Evolutionary conservation across 2,797 vertebrate species (phyloP).

Genomic region (Kryptolebias ocellatus): DNA sequence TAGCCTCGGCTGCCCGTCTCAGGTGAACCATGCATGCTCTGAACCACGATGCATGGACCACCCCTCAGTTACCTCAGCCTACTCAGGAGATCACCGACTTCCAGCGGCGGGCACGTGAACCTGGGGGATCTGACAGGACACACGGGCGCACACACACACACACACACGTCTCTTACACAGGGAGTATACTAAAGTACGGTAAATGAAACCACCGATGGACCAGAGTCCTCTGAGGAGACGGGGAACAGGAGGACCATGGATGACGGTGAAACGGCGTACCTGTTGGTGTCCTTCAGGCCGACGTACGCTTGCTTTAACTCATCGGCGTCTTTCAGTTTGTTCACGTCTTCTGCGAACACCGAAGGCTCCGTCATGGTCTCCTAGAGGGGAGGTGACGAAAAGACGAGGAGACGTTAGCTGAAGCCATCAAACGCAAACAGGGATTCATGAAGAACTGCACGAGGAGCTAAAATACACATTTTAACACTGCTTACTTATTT

Average conservation of each 20-base stretch:
- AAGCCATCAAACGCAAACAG: neutral
- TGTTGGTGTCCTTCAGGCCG: slow-evolving; percentile 97
- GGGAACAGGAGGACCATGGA: neutral
- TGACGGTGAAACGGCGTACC: slow-evolving; percentile 76
- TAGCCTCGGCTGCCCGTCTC: slow-evolving; percentile 13
- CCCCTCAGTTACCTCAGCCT: slow-evolving; percentile 83
- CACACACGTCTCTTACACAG: slow-evolving; percentile 22
- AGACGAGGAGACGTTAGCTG: neutral
- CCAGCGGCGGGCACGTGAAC: slow-evolving; percentile 77
- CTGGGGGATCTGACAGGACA: slow-evolving; percentile 83
- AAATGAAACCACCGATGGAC: neutral
- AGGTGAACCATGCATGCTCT: slow-evolving; percentile 70
- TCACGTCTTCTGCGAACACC: slow-evolving; percentile 90
- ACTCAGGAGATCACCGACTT: slow-evolving; percentile 82
- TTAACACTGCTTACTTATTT: no score
- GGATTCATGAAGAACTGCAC: neutral
- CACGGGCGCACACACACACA: slow-evolving; percentile 70
- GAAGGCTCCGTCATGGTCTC: slow-evolving; percentile 96
- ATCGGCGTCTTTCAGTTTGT: slow-evolving; percentile 94
- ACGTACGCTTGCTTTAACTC: slow-evolving; percentile 97
- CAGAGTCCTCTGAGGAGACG: neutral
- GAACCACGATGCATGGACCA: slow-evolving; percentile 69
- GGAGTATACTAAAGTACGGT: neutral
- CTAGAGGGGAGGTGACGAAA: slow-evolving; percentile 63
- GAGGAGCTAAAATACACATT: neutral